A percentile compares a stretch with the other conserved stretches of the same genome.
Conservation (phyloP, 1,140 invertebrate species). For the Pemphigus obesinymphae region DNA sequence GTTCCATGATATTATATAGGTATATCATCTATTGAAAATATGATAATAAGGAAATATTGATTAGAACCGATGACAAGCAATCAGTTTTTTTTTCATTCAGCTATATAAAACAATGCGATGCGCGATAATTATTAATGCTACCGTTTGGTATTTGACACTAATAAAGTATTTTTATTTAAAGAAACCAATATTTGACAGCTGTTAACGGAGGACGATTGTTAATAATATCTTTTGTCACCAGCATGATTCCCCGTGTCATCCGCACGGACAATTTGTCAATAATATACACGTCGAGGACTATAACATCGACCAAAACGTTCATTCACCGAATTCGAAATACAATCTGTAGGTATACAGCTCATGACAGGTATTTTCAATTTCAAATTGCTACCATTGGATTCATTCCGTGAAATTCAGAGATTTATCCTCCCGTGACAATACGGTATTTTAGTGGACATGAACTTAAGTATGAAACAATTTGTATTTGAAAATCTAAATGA, state of each 20-base stretch:
- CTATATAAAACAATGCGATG: too few relatives aligned
- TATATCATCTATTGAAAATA: too few relatives aligned
- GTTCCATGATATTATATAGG: too few relatives aligned
- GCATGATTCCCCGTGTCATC: not conserved
- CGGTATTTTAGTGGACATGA: not conserved
- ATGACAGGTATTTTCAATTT: not conserved
- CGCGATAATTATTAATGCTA: not conserved
- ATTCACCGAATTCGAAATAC: not conserved
- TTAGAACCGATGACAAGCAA: too few relatives aligned
- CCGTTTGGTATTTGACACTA: not conserved
- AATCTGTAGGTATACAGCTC: not conserved
- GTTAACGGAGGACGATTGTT: not conserved
- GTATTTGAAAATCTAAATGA: too few relatives aligned
- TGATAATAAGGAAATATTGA: too few relatives aligned
- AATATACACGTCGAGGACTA: not conserved
- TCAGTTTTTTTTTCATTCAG: too few relatives aligned
- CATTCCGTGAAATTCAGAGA: not conserved
- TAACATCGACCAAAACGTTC: not conserved
- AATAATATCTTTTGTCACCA: not conserved
- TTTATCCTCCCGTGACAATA: not conserved
- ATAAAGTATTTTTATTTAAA: not conserved
- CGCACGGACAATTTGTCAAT: not conserved
- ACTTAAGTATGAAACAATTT: not conserved
- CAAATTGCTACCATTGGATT: not conserved
- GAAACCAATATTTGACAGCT: not conserved